These are phyloP conservation scores for Channallabes apus DNA, from an alignment of 2,797 vertebrate species.

Conservation along the genomic window DNA sequence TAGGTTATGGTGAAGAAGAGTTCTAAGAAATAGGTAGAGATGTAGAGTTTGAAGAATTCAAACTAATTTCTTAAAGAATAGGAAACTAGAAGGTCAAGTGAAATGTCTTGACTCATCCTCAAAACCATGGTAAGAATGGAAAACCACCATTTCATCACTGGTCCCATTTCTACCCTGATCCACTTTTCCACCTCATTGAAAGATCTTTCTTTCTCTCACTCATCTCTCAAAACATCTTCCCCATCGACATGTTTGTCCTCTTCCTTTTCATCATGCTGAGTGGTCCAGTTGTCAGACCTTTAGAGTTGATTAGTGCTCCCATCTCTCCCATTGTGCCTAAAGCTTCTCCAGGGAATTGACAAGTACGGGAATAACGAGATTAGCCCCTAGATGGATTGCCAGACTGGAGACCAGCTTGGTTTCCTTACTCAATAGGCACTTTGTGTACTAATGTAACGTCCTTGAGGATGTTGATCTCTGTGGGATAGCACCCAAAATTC, in stretches of 20 bases:
- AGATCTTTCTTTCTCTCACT: slow-evolving; percentile 34
- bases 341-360: slow-evolving; percentile 67
- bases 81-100: not conserved
- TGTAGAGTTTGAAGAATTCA: not conserved
- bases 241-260: slow-evolving; percentile 48
- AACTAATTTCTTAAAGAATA: not conserved
- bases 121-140: slow-evolving; percentile 10
- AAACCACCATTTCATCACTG: not conserved
- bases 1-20: not conserved
- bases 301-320: slow-evolving; percentile 70
- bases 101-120: not conserved
- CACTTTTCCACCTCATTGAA: slow-evolving; percentile 37
- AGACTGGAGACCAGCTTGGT: slow-evolving; percentile 29
- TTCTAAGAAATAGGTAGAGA: slow-evolving; percentile 25
- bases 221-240: slow-evolving; percentile 46
- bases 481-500: not conserved
- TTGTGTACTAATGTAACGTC: slow-evolving; percentile 14
- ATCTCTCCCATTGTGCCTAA: slow-evolving; percentile 63
- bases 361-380: slow-evolving; percentile 71
- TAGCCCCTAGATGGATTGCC: slow-evolving; percentile 55
- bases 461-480: slow-evolving; percentile 11
- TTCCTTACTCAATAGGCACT: slow-evolving; percentile 14
- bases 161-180: slow-evolving; percentile 6
- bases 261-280: slow-evolving; percentile 73
- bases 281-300: slow-evolving; percentile 65